These are phyloP conservation scores for Aporophyla lueneburgensis DNA, from an alignment of 2,888 invertebrate genomes.

Conservation along the genomic window DNA sequence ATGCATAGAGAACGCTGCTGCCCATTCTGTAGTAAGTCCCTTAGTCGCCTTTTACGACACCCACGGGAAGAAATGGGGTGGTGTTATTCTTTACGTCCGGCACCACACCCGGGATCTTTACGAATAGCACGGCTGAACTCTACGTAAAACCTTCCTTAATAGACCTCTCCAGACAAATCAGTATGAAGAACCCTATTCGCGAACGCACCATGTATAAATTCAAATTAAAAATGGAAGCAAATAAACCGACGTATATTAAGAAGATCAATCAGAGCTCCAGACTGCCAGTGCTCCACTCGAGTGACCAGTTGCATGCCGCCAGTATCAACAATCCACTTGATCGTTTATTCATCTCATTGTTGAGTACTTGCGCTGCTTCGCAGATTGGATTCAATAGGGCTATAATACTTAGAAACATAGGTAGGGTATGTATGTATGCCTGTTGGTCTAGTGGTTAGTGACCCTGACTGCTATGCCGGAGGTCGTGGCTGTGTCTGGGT, in stretches of 20 bases:
- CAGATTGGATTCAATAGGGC: not conserved
- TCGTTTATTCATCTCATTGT: slow-evolving; percentile 40
- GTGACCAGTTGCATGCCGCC: slow-evolving; percentile 28
- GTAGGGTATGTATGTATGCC: not conserved
- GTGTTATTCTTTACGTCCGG: too few relatives aligned
- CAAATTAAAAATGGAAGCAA: slow-evolving; percentile 17
- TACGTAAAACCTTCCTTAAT: not conserved
- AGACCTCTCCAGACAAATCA: not conserved
- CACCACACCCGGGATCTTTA: too few relatives aligned
- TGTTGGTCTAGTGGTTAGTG: too few relatives aligned
- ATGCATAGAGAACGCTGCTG: too few relatives aligned
- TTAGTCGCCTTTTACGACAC: too few relatives aligned
- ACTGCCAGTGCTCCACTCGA: not conserved
- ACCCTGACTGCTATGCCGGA: too few relatives aligned
- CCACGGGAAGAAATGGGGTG: too few relatives aligned
- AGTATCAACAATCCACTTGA: slow-evolving; percentile 32
- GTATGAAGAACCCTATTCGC: not conserved
- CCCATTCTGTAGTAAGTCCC: too few relatives aligned
- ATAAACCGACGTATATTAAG: slow-evolving; percentile 14
- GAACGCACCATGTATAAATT: slow-evolving; percentile 4
- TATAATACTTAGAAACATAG: not conserved
- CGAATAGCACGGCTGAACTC: too few relatives aligned
- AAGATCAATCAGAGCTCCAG: slow-evolving; percentile 8
- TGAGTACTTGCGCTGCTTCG: slow-evolving; percentile 15
- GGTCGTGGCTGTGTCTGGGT: too few relatives aligned